A percentile compares a stretch with the other conserved stretches of the same genome.
These are phyloP conservation scores for Phyllotreta striolata DNA, from an alignment of 2,888 invertebrate genomes.

Conservation along the genomic window DNA sequence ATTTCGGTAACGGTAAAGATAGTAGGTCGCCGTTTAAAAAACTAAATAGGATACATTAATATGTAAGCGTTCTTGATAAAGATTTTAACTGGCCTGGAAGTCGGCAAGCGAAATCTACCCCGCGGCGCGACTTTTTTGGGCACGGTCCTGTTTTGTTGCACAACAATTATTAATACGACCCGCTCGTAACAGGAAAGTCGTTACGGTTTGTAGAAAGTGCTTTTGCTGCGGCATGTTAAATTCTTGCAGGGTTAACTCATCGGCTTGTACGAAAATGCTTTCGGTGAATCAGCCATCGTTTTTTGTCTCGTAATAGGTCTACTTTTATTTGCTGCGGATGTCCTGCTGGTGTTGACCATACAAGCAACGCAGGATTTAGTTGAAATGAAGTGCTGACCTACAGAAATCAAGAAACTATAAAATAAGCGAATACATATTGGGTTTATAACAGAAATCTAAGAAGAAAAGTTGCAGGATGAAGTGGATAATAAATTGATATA, in stretches of 20 bases:
- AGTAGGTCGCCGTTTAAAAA: conserved; percentile 1
- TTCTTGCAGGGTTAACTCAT: conserved; percentile 17
- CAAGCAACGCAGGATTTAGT: background rate
- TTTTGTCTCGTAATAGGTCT: conserved; percentile 6
- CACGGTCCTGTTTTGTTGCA: conserved; percentile 16
- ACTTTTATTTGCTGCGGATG: background rate
- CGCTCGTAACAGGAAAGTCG: conserved; percentile 10
- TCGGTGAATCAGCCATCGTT: background rate
- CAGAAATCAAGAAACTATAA: no score
- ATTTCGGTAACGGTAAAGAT: no score
- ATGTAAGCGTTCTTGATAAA: background rate
- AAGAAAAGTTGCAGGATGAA: no score
- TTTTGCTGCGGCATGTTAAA: background rate
- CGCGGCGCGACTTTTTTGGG: conserved; percentile 7
- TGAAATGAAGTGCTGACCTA: background rate
- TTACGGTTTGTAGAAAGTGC: conserved; percentile 6
- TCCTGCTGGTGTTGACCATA: background rate
- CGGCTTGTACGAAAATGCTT: conserved; percentile 1
- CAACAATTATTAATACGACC: conserved; percentile 8
- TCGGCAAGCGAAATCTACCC: conserved; percentile 8
- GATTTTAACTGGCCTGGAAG: background rate
- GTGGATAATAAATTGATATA: no score
- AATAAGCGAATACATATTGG: no score
- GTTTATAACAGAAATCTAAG: no score
- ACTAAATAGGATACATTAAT: conserved; percentile 2